Base-by-base conservation (phyloP, 2,888 invertebrate species). In the Adelphocoris suturalis region DNA sequence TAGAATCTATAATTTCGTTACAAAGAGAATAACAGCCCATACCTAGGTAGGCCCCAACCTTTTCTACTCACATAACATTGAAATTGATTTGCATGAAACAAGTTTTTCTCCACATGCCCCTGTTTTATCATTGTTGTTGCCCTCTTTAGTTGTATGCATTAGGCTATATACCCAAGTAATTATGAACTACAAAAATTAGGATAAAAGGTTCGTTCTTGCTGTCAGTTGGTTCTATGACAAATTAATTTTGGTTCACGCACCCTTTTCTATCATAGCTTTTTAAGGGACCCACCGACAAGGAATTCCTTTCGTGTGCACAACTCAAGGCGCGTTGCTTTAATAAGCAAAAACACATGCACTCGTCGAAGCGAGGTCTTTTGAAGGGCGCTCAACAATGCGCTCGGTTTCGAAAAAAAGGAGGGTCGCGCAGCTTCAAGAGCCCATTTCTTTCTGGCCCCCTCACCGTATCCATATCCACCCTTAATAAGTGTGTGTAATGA, bases 401-500 rank as follows among this genome's bases (percentile, higher is more conserved):
- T 19, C 9, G 27, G 68, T 78, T 78, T 78, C 37, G 28, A 46
- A 78, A 47, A 78, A 75, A 75, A 81, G 28, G 37, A 52, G 82
- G 82, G 47, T 82, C 48, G 82, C 52, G 23, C 13, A 52, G 82
- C 85, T 55, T 85, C 85, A 85, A 85, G 85, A 37, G 85, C 48
- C 14, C 85, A 19, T 61, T 61, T 61, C 85, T 85, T 61, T 61
- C 78, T 47, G 52, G 27, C 23, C 82, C 82, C 82, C 47, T 9
- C 46, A 11, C 19, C 16, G 4, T 52, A 48, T 11, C 12, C 81
- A 13, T 52, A 55, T 28, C 88, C 76, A 13, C 55, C 86, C 37
- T 28, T 88, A 88, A 88, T 88, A 88, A 88, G 88, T 88, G 78
- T 37, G 88, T 55, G 78, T 88, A 88, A 88, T 88, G 88, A 88